Percentiles rank a stretch among this genome's conserved stretches.
phyloP scores from a whole-genome alignment of 2,113 vertebrate species.

The Rattus norvegicus region GRCr8 NC_086036.1:55429001-55429500 shows the following conservation, averaged over 20 bases:
- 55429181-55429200: background rate
- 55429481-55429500: background rate
- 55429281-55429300: background rate
- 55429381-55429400: background rate
- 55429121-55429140: background rate
- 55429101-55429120: background rate
- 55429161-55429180: background rate
- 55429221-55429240: background rate
- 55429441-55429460: no score
- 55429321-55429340: background rate
- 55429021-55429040: background rate
- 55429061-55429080: background rate
- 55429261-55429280: background rate
- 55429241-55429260: background rate
- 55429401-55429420: background rate
- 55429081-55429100: background rate
- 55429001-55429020: background rate
- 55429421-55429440: background rate
- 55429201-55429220: background rate
- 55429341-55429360: background rate
- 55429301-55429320: background rate
- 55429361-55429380: no score
- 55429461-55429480: fast-evolving
- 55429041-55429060: background rate
- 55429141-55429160: background rate